A percentile compares a stretch with the other conserved stretches of the same genome.
These are phyloP conservation scores for Sebastes dallii DNA, from an alignment of 2,797 vertebrate genomes.

Conservation along the genomic window DNA sequence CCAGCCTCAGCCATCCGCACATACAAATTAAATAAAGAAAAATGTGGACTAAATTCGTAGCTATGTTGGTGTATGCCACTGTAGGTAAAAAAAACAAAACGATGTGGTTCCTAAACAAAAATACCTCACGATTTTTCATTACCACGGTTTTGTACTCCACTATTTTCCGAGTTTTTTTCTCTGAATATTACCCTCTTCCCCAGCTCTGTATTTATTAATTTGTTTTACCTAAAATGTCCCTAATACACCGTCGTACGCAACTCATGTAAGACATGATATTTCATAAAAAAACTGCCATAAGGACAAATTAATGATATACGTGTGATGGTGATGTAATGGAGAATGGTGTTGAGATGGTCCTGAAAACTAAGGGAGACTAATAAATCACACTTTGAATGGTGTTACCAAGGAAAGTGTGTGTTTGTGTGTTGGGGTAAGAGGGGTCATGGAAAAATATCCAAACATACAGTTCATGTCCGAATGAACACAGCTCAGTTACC, in stretches of 20 bases:
- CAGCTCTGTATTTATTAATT: too few relatives aligned
- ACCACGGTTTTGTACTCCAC: too few relatives aligned
- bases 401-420: not conserved
- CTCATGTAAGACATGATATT: constrained; percentile 15
- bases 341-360: not conserved
- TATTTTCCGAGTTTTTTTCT: too few relatives aligned
- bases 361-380: constrained; percentile 14
- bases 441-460: constrained; percentile 33
- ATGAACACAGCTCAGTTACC: not conserved
- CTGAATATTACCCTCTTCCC: too few relatives aligned
- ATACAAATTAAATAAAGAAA: constrained; percentile 46
- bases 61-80: not conserved
- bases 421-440: not conserved
- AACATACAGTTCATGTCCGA: constrained; percentile 19
- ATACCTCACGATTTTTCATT: too few relatives aligned
- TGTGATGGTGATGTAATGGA: constrained; percentile 6
- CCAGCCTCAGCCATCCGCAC: constrained; percentile 18
- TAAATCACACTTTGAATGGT: not conserved
- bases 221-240: too few relatives aligned
- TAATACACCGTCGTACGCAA: not conserved
- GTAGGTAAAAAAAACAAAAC: too few relatives aligned
- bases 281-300: not conserved
- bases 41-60: constrained; percentile 30
- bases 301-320: constrained; percentile 18
- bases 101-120: too few relatives aligned